Conservation (phyloP, 2,797 vertebrate species). For the Semaprochilodus insignis region DNA sequence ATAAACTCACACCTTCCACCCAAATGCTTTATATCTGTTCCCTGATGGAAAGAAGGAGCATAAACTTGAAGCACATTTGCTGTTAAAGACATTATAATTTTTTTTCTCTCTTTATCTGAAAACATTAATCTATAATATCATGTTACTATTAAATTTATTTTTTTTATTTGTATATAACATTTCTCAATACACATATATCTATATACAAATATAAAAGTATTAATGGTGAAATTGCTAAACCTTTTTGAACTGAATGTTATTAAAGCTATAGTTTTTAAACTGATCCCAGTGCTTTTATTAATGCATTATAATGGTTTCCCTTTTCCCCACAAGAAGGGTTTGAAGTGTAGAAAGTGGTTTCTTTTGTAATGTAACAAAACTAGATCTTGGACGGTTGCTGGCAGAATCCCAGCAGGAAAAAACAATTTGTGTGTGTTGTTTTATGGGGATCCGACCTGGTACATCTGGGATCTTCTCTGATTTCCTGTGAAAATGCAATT, state of each 20-base stretch:
- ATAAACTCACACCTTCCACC: constrained; percentile 1
- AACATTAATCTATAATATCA: constrained; percentile 49
- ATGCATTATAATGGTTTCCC: too few species aligned
- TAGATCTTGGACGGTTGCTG: too few species aligned
- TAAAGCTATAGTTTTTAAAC: constrained; percentile 46
- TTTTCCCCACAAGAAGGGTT: too few species aligned
- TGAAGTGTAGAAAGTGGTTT: too few species aligned
- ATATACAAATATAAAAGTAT: constrained; percentile 14
- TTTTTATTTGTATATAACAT: constrained; percentile 61
- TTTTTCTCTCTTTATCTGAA: constrained; percentile 52
- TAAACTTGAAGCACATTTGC: constrained; percentile 51
- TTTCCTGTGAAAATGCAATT: too few species aligned
- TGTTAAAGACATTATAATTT: constrained; percentile 67
- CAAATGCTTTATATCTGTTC: constrained; percentile 8
- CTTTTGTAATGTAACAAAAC: too few species aligned
- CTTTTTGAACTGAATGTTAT: constrained; percentile 49
- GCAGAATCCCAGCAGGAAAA: too few species aligned
- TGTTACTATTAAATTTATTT: constrained; percentile 63
- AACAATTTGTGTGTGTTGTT: too few species aligned
- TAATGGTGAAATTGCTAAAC: constrained; percentile 49
- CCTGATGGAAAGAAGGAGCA: constrained; percentile 10
- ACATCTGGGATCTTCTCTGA: too few species aligned
- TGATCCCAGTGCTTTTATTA: neutral
- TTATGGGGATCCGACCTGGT: too few species aligned
- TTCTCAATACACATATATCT: constrained; percentile 66